A percentile compares a stretch with the other conserved stretches of the same genome.
phyloP scores from a whole-genome alignment of 2,113 vertebrate species.

The Perca fluviatilis region DNA sequence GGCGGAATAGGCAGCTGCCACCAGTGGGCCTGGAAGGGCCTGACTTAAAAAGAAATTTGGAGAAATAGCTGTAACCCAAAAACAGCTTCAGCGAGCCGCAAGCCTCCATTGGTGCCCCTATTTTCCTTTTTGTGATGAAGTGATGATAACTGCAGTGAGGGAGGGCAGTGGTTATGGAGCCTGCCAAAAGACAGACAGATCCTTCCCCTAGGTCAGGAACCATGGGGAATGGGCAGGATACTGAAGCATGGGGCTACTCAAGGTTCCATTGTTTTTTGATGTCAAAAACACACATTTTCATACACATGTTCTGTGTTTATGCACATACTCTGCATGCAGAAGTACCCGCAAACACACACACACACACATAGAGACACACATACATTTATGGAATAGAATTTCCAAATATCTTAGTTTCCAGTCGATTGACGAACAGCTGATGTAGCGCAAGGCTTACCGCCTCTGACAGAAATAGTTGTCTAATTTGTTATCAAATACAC shows the following conservation, averaged over 20 bases:
- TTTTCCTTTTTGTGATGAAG: slow-evolving; percentile 77
- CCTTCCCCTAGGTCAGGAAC: slow-evolving; percentile 71
- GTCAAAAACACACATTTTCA: slow-evolving; percentile 72
- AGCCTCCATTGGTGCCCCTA: slow-evolving; percentile 63
- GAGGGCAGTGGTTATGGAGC: slow-evolving; percentile 65
- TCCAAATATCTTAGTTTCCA: slow-evolving; percentile 47
- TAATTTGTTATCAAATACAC: slow-evolving; percentile 42
- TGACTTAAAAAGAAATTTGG: slow-evolving; percentile 80
- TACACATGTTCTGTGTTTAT: slow-evolving; percentile 65
- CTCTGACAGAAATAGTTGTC: slow-evolving; percentile 26
- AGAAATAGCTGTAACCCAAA: slow-evolving; percentile 80
- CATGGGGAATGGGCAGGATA: slow-evolving; percentile 68
- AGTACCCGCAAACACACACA: slow-evolving; percentile 24
- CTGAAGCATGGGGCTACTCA: slow-evolving; percentile 65
- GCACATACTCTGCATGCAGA: slow-evolving; percentile 43
- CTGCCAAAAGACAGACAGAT: slow-evolving; percentile 71
- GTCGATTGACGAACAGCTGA: slow-evolving; percentile 29
- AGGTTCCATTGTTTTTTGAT: slow-evolving; percentile 72
- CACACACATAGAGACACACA: neutral
- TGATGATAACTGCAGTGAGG: slow-evolving; percentile 70
- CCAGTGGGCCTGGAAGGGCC: slow-evolving; percentile 78
- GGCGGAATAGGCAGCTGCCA: slow-evolving; percentile 80
- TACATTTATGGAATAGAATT: slow-evolving; percentile 39
- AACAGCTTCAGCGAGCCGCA: slow-evolving; percentile 69
- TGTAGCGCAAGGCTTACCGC: neutral